A percentile compares a stretch with the other conserved stretches of the same genome.
Conservation (phyloP, 2,888 invertebrate species). For the Apotomis turbidana region DNA sequence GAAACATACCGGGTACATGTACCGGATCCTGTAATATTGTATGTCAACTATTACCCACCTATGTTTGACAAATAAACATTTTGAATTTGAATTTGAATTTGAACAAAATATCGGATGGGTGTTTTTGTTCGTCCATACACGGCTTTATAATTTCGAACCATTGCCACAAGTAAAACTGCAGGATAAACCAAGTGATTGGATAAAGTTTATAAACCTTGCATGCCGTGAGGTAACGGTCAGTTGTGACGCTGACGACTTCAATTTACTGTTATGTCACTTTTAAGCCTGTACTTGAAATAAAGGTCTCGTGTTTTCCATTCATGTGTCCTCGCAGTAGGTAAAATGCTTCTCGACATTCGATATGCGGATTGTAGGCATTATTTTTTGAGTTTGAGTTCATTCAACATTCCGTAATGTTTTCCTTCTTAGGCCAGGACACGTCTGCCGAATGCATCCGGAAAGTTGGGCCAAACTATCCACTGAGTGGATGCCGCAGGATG, state of each 20-base stretch:
- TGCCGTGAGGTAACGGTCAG: slow-evolving; percentile 28
- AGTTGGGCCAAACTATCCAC: too few species aligned
- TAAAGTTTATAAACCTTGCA: slow-evolving; percentile 41
- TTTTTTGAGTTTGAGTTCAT: neutral
- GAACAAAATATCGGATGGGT: too few species aligned
- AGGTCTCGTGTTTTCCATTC: slow-evolving; percentile 18
- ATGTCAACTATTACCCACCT: too few species aligned
- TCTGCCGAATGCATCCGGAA: too few species aligned
- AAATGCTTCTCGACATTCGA: slow-evolving; percentile 1
- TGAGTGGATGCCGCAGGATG: too few species aligned
- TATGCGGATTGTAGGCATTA: neutral
- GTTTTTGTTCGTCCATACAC: too few species aligned
- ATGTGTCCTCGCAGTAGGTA: slow-evolving; percentile 11
- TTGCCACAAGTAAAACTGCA: too few species aligned
- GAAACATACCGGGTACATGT: too few species aligned
- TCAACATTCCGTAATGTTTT: neutral
- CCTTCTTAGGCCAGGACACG: neutral
- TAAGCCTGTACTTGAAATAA: slow-evolving; percentile 19
- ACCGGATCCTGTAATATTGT: too few species aligned
- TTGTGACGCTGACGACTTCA: slow-evolving; percentile 12
- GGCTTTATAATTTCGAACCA: too few species aligned
- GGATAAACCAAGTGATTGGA: slow-evolving; percentile 16
- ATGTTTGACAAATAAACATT: too few species aligned
- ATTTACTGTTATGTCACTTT: slow-evolving; percentile 29
- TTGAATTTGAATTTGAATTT: too few species aligned